A percentile compares a stretch with the other conserved stretches of the same genome.
Conservation (phyloP, 1,140 invertebrate genomes). For the Bombyx mandarina region DNA sequence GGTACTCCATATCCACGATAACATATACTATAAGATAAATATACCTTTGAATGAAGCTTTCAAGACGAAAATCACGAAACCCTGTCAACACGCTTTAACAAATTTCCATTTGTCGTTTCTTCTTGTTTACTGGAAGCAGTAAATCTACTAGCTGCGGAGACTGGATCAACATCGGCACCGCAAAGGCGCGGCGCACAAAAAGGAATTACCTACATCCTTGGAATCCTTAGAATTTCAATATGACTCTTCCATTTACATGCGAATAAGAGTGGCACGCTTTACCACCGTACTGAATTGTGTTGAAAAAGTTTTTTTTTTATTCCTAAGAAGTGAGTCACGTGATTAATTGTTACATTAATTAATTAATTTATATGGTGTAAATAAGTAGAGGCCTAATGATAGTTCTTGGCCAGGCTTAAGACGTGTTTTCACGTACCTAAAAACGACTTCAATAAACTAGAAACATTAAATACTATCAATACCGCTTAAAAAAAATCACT, state of each 20-base stretch:
- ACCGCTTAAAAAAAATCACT: too few relatives aligned
- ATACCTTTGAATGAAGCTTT: too few relatives aligned
- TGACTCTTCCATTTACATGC: constrained; percentile 41
- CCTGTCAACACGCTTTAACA: too few relatives aligned
- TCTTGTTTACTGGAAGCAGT: not conserved
- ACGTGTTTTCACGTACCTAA: too few relatives aligned
- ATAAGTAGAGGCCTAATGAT: not conserved
- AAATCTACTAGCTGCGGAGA: constrained; percentile 7
- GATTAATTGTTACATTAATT: not conserved
- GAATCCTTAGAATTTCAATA: constrained; percentile 47
- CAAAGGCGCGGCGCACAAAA: constrained; percentile 32
- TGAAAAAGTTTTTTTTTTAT: not conserved
- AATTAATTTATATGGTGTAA: not conserved
- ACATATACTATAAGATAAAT: too few relatives aligned
- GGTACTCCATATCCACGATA: too few relatives aligned
- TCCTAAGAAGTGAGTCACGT: not conserved
- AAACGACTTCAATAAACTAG: too few relatives aligned
- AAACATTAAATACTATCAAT: too few relatives aligned
- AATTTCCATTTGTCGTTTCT: too few relatives aligned
- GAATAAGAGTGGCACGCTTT: constrained; percentile 22
- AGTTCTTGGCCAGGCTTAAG: not conserved
- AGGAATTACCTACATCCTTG: constrained; percentile 33
- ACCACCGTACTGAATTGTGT: constrained; percentile 16
- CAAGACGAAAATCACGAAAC: too few relatives aligned
- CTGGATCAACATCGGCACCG: constrained; percentile 23